phyloP scores from a whole-genome alignment of 2,888 invertebrate species.

The Xylota sylvarum region DNA sequence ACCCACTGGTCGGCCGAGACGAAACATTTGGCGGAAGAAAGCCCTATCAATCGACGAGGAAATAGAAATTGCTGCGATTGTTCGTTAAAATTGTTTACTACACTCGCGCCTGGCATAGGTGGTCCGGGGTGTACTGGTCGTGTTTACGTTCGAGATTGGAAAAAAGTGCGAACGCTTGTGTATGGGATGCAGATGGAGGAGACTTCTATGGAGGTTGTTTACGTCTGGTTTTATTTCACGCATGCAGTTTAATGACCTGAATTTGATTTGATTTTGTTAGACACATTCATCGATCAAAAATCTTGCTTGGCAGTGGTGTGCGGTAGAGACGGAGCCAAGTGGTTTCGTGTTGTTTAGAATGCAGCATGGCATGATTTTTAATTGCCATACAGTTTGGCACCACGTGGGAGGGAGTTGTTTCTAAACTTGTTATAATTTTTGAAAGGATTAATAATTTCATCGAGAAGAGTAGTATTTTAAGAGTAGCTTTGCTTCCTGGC shows the following conservation, averaged over 20 bases:
- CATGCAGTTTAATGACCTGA: constrained; percentile 76
- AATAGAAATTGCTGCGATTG: constrained; percentile 59
- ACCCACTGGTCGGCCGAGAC: constrained; percentile 44
- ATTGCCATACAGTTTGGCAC: constrained; percentile 54
- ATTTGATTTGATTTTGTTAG: constrained; percentile 63
- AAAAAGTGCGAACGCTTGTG: constrained; percentile 62
- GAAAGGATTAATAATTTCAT: constrained; percentile 47
- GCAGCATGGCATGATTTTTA: constrained; percentile 29
- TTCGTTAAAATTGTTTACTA: constrained; percentile 54
- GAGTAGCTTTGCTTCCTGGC: constrained; percentile 16
- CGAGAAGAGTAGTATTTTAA: constrained; percentile 9
- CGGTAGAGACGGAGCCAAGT: constrained; percentile 42
- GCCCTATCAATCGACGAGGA: constrained; percentile 57
- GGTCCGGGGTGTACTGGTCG: constrained; percentile 40
- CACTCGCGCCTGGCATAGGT: constrained; percentile 57
- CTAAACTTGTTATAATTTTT: constrained; percentile 43
- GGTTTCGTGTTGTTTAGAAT: constrained; percentile 41
- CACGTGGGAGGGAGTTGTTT: constrained; percentile 67
- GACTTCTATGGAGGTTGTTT: constrained; percentile 59
- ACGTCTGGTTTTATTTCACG: constrained; percentile 69
- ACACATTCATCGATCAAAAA: constrained; percentile 49
- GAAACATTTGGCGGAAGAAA: constrained; percentile 68
- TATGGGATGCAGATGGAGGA: constrained; percentile 36
- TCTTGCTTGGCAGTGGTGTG: constrained; percentile 7
- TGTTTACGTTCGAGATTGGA: constrained; percentile 41